Percentiles rank a stretch among this genome's conserved stretches.
These are phyloP conservation scores for Drosophila gaucha DNA, from an alignment of 2,888 invertebrate species.

Conservation along the genomic window DNA sequence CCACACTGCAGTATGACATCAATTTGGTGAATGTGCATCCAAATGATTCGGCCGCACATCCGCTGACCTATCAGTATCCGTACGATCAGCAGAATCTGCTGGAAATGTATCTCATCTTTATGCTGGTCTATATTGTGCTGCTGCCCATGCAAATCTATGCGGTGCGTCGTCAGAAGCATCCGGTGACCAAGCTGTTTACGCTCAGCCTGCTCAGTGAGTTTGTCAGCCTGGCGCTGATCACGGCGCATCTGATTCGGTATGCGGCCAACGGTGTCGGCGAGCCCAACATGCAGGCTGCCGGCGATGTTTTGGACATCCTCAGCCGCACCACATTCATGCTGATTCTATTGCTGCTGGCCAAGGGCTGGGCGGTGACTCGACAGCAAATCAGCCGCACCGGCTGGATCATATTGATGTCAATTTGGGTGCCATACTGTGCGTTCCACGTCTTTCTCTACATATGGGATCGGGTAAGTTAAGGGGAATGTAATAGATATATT, in stretches of 20 bases:
- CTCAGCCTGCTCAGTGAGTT: constrained; percentile 94
- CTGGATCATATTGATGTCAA: constrained; percentile 85
- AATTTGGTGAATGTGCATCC: constrained; percentile 99
- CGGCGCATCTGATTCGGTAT: constrained; percentile 95
- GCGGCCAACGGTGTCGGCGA: constrained; percentile 96
- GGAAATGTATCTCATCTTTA: constrained; percentile 95
- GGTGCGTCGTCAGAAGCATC: constrained; percentile 94
- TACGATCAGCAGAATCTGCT: constrained; percentile 97
- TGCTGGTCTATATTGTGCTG: constrained; percentile 93
- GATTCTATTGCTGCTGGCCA: constrained; percentile 94
- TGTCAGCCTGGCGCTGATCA: constrained; percentile 93
- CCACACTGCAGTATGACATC: constrained; percentile 92
- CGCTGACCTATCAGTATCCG: constrained; percentile 97
- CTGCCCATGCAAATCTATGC: constrained; percentile 96
- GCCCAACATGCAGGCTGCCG: constrained; percentile 92
- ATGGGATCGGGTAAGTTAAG: constrained; percentile 94
- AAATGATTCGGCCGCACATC: constrained; percentile 91
- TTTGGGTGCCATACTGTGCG: constrained; percentile 96
- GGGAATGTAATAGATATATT: neutral
- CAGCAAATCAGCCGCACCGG: constrained; percentile 95
- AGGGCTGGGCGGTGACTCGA: constrained; percentile 98
- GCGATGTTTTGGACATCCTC: constrained; percentile 96
- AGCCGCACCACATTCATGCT: constrained; percentile 98
- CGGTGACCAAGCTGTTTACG: constrained; percentile 95
- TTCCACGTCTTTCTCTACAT: constrained; percentile 96